A percentile compares a stretch with the other conserved stretches of the same genome.
Evolutionary conservation across 2,113 vertebrate genomes (phyloP).

Genomic region (Carlito syrichta): DNA sequence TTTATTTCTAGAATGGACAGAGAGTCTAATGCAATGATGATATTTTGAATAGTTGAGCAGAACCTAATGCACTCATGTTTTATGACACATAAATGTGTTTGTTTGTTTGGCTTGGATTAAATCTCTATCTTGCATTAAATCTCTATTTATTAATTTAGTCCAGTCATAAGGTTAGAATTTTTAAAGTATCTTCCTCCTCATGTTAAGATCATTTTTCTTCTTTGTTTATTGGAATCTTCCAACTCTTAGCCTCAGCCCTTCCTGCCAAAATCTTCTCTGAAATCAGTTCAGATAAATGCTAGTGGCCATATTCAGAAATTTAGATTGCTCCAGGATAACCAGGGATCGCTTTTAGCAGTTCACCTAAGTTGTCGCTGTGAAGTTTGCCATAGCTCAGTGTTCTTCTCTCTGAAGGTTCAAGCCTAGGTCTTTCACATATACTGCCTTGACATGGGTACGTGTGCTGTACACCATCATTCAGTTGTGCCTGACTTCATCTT

Average conservation of each 20-base stretch:
- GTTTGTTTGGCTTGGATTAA: neutral
- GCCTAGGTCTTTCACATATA: fast-evolving
- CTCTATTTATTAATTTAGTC: neutral
- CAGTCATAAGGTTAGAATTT: neutral
- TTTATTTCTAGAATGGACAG: neutral
- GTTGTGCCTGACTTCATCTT: constrained; percentile 68
- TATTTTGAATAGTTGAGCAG: neutral
- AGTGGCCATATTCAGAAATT: constrained; percentile 65
- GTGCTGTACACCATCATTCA: constrained; percentile 44
- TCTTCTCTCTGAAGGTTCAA: neutral
- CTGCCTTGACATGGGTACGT: fast-evolving
- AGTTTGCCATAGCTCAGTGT: constrained; percentile 17
- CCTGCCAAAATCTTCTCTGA: neutral
- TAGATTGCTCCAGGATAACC: neutral
- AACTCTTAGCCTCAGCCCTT: neutral
- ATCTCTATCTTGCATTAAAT: neutral
- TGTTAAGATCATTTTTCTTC: neutral
- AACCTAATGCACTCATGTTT: neutral
- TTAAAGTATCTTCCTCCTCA: neutral
- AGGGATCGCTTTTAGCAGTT: constrained; percentile 34
- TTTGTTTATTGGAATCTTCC: neutral
- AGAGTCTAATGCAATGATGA: neutral
- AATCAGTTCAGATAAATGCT: neutral
- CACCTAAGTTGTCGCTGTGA: neutral
- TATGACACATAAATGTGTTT: neutral